Conservation (phyloP, 2,888 invertebrate species). For the Conomelus anceps region DNA sequence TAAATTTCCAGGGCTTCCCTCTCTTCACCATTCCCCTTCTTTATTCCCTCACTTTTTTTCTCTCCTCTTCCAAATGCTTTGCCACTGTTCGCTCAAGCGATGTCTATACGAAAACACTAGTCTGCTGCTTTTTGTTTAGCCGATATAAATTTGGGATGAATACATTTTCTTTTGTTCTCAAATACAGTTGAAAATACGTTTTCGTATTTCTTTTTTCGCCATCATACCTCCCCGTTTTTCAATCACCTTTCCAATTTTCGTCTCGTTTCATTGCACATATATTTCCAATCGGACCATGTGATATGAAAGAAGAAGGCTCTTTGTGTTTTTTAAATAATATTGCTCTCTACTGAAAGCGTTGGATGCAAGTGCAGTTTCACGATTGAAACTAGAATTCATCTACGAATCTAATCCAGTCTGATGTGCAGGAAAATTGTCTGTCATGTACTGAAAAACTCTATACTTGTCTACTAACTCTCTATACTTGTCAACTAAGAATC, state of each 20-base stretch:
- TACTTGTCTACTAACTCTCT: too few species aligned
- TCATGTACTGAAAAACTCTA: too few species aligned
- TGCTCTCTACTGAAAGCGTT: not conserved
- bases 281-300: not conserved
- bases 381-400: too few species aligned
- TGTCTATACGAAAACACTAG: not conserved
- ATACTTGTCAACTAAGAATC: too few species aligned
- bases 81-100: not conserved
- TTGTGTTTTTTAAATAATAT: not conserved
- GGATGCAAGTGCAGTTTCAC: too few species aligned
- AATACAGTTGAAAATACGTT: too few species aligned
- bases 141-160: not conserved
- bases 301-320: not conserved
- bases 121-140: not conserved
- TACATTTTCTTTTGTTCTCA: not conserved
- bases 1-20: not conserved
- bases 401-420: too few species aligned
- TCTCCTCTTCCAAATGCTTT: not conserved
- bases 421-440: too few species aligned
- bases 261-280: not conserved
- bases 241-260: not conserved
- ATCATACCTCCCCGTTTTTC: too few species aligned
- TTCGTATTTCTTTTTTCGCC: too few species aligned
- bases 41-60: not conserved
- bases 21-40: not conserved